Evolutionary conservation across 2,797 vertebrate species (phyloP), one percentile per base, ranked within the genome.

Genomic region (Arrhamphus sclerolepis): DNA sequence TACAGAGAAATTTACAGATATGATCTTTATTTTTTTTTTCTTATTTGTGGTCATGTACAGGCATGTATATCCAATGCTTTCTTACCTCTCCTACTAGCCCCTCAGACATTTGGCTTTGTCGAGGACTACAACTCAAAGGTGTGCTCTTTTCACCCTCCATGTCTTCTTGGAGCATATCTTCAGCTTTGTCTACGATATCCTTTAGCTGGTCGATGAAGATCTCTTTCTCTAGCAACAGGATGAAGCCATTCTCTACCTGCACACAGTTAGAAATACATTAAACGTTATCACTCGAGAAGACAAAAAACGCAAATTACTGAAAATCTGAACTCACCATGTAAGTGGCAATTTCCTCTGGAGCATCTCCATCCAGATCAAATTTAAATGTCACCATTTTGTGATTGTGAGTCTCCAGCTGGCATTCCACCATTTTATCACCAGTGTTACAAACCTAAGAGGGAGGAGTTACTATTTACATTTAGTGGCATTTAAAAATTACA

Each of bases 311-410:
- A 5, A 34, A 46, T 59, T 4, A 53, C 11, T 46, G 16, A 22
- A 61, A 34, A 38, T 16, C 14, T 28, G 18, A 71, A 64, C 70
- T 46, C 2, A 99, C 98, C 98, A 99, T 99, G 70, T 97, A 99
- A 7, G 93, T 98, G 21, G 97, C 96, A 0, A 99, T 99, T 87
- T 99, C 98, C 42, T 99, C 98, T 0, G 97, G 97, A 0, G 96
- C 98, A 0, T 99, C 98, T 28, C 97, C 96, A 13, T 99, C 98
- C 81, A 99, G 89, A 77, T 99, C 97, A 61, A 99, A 99, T 85
- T 98, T 99, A 84, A 99, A 99, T 0, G 98, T 99, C 83, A 99
- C 98, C 97, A 97, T 99, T 91, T 98, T 99, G 91, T 99, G 98
- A 85, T 99, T 99, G 86, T 99, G 97, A 6, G 98, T 99, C 80